These are phyloP conservation scores for Drosophila melanica DNA, from an alignment of 1,140 invertebrate species.

Conservation along the genomic window DNA sequence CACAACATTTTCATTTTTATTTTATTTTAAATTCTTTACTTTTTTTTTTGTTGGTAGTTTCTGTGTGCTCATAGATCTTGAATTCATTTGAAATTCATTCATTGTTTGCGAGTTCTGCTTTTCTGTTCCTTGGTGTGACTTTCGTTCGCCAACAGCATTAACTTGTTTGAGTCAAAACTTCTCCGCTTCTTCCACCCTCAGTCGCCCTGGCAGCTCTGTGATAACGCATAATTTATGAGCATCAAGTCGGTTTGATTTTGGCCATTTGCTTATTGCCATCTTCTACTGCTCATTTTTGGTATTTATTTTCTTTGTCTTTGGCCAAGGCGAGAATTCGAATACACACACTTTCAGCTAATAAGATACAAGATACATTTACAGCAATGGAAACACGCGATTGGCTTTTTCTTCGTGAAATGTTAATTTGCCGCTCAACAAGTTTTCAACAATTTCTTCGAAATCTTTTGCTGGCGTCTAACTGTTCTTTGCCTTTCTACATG, in stretches of 20 bases:
- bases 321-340: slow-evolving; percentile 20
- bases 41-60: background rate
- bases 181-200: too few species aligned
- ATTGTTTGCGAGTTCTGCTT: slow-evolving; percentile 37
- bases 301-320: too few species aligned
- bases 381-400: slow-evolving; percentile 21
- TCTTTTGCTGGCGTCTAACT: slow-evolving; percentile 61
- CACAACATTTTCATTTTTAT: background rate
- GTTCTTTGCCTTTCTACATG: slow-evolving; percentile 75
- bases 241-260: slow-evolving; percentile 59
- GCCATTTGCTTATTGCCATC: background rate
- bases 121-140: background rate
- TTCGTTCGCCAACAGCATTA: slow-evolving; percentile 17
- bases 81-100: slow-evolving; percentile 55
- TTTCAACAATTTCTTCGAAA: slow-evolving; percentile 31
- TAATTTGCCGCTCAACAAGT: slow-evolving; percentile 61
- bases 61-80: slow-evolving; percentile 2
- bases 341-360: slow-evolving; percentile 7
- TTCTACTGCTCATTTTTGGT: too few species aligned
- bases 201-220: slow-evolving; percentile 13
- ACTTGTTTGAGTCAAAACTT: background rate
- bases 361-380: slow-evolving; percentile 30
- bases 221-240: slow-evolving; percentile 66
- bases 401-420: slow-evolving; percentile 64
- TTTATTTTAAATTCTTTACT: background rate